Percentiles rank a stretch among this genome's conserved stretches.
Evolutionary conservation across 2,797 vertebrate genomes (phyloP).

Genomic region (Sphenodon punctatus): DNA sequence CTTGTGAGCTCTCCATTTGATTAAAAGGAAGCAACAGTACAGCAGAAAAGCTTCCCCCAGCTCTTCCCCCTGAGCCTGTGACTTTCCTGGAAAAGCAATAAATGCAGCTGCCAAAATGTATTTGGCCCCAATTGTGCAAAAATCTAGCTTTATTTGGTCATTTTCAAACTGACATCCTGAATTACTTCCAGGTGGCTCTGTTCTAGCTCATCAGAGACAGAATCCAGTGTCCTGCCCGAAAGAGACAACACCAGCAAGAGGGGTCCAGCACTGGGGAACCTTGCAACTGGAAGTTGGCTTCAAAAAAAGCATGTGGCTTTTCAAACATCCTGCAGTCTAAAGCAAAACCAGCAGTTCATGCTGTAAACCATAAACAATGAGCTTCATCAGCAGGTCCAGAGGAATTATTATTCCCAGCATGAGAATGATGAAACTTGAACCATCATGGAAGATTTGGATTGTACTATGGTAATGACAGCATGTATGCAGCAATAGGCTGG

Average conservation of each 20-base stretch:
- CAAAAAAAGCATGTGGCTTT: slow-evolving; percentile 55
- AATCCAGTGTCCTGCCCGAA: accelerated
- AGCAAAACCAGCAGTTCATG: slow-evolving; percentile 63
- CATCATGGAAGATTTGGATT: slow-evolving; percentile 47
- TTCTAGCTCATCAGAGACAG: background rate
- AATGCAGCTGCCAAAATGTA: slow-evolving; percentile 15
- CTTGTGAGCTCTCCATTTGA: background rate
- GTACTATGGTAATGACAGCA: slow-evolving; percentile 38
- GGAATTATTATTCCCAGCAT: slow-evolving; percentile 60
- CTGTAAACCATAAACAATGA: slow-evolving; percentile 67
- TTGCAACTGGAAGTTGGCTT: slow-evolving; percentile 1
- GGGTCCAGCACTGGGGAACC: slow-evolving; percentile 29
- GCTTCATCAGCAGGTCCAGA: slow-evolving; percentile 63
- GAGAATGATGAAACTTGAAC: slow-evolving; percentile 64
- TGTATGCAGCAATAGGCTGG: background rate
- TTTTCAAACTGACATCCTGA: background rate
- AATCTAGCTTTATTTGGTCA: slow-evolving; percentile 15
- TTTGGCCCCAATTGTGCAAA: background rate
- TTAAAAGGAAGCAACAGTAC: background rate
- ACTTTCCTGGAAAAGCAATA: background rate
- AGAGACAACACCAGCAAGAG: background rate
- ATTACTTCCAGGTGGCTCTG: slow-evolving; percentile 4
- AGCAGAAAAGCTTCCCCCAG: background rate
- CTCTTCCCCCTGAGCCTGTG: background rate
- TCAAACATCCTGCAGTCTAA: slow-evolving; percentile 62